Percentiles rank a stretch among this genome's conserved stretches.
phyloP scores from a whole-genome alignment of 2,113 vertebrate species.

The Hiodon alosoides region DNA sequence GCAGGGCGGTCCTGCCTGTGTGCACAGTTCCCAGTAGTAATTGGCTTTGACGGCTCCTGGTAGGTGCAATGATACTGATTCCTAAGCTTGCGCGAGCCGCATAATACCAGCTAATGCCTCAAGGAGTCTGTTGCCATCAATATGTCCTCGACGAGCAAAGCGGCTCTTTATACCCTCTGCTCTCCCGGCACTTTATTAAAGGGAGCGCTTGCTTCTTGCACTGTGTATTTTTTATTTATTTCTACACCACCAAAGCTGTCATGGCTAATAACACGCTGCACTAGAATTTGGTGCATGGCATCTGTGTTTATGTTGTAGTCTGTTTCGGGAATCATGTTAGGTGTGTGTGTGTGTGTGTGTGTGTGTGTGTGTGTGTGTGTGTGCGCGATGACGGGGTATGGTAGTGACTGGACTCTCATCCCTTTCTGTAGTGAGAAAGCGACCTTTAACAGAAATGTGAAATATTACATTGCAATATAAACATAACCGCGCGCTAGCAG shows the following conservation, averaged over 20 bases:
- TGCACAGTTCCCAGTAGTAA: constrained; percentile 58
- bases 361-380: neutral
- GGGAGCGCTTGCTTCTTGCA: constrained; percentile 61
- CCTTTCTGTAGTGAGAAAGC: no score
- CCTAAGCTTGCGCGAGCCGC: constrained; percentile 61
- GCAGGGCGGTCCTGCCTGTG: constrained; percentile 32
- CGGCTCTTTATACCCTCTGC: constrained; percentile 45
- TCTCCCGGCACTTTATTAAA: constrained; percentile 76
- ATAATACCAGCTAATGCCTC: constrained; percentile 60
- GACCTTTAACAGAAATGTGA: no score
- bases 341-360: neutral
- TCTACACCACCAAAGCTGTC: constrained; percentile 66
- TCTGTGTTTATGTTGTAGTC: constrained; percentile 38
- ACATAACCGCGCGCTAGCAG: no score
- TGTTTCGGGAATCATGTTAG: constrained; percentile 30
- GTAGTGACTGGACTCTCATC: no score
- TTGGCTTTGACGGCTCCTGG: constrained; percentile 64
- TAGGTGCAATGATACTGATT: constrained; percentile 62
- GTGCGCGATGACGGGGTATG: no score
- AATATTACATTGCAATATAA: no score
- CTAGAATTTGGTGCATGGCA: constrained; percentile 31
- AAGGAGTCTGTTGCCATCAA: constrained; percentile 62
- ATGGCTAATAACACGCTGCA: constrained; percentile 62
- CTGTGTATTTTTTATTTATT: constrained; percentile 56
- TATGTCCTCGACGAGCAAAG: constrained; percentile 46